phyloP scores from a whole-genome alignment of 30 jellyfish, hydroid and myxozoan species.

The Turritopsis rubra region DNA sequence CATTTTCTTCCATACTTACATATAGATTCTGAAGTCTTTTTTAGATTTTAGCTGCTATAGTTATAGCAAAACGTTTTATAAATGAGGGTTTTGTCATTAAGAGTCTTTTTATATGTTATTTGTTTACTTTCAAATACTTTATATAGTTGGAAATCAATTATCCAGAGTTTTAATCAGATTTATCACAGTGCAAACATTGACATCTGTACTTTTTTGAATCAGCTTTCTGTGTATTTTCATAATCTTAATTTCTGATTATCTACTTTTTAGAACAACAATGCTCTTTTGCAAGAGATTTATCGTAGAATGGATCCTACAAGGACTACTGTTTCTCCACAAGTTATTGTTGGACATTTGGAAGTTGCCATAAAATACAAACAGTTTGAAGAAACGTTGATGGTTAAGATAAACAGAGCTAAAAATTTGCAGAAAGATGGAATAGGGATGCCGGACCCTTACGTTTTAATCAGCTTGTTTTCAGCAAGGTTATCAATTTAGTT shows the following conservation, averaged over 20 bases:
- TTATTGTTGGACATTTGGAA: conserved; percentile 59
- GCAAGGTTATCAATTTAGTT: conserved; percentile 38
- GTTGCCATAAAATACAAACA: conserved; percentile 61
- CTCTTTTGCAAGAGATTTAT: conserved; percentile 60
- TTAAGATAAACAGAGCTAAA: conserved; percentile 71
- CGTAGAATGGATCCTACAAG: conserved; percentile 73
- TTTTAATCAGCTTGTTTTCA: conserved; percentile 27
- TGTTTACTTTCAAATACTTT: too few species aligned
- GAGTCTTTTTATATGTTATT: too few species aligned
- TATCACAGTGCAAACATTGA: too few species aligned
- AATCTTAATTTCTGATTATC: neutral
- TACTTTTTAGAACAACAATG: conserved; percentile 53
- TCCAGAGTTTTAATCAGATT: too few species aligned
- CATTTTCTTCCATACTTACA: too few species aligned
- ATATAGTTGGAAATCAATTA: too few species aligned
- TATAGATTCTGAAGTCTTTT: too few species aligned
- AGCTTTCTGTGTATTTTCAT: too few species aligned
- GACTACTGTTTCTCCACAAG: conserved; percentile 27
- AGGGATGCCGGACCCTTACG: conserved; percentile 69
- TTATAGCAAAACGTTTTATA: too few species aligned
- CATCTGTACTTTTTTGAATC: too few species aligned
- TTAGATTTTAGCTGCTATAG: too few species aligned
- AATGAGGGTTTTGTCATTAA: too few species aligned
- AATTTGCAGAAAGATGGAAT: conserved; percentile 48
- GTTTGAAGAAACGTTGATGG: conserved; percentile 48